Conservation (phyloP, 2,888 invertebrate genomes). For the Nephrotoma appendiculata region DNA sequence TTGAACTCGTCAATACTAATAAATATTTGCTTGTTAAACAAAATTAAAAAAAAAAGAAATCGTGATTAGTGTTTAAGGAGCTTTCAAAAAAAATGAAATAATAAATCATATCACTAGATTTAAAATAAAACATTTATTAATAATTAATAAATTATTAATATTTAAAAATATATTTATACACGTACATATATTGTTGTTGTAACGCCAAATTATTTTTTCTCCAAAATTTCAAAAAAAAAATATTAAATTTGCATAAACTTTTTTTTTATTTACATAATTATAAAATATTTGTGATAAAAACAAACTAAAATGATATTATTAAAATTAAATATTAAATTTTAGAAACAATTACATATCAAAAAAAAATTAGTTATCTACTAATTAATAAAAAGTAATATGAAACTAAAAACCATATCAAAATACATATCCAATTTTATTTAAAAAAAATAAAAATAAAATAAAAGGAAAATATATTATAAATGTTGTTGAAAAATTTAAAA, state of each 20-base stretch:
- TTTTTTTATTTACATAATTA: background rate
- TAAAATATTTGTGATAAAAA: slow-evolving; percentile 2
- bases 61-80: background rate
- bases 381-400: background rate
- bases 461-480: background rate
- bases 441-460: background rate
- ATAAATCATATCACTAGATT: background rate
- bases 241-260: background rate
- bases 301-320: background rate
- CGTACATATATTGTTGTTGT: slow-evolving; percentile 1
- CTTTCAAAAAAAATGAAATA: background rate
- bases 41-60: background rate
- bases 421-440: slow-evolving; percentile 1
- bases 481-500: background rate
- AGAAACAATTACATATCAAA: background rate
- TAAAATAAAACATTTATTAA: background rate
- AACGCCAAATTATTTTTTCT: background rate
- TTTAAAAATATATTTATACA: background rate
- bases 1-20: background rate
- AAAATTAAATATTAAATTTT: background rate
- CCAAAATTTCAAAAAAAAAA: background rate
- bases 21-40: background rate
- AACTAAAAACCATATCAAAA: slow-evolving; percentile 2
- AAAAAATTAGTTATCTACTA: background rate
- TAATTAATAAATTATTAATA: background rate